Evolutionary conservation across 2,888 invertebrate genomes (phyloP), one percentile per base, ranked within the genome.

Genomic region (Cheilosia variabilis): DNA sequence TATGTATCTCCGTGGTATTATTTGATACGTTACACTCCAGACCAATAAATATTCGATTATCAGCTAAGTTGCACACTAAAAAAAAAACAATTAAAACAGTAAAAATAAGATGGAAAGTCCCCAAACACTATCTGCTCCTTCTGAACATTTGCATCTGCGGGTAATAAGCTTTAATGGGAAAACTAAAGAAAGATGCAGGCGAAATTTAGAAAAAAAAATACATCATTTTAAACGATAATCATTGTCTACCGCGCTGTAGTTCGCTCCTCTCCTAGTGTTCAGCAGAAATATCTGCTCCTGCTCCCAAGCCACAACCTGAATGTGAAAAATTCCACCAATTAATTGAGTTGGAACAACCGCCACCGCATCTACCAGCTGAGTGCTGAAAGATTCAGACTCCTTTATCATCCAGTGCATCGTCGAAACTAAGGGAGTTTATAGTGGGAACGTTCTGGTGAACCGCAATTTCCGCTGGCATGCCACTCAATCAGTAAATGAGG

Each of bases 401-500:
- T 19, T 9, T 66, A 68, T 60, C 76, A 53, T 41, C 34, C 43
- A 73, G 19, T 73, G 62, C 53, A 73, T 43, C 62, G 53, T 43
- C 62, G 41, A 41, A 73, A 73, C 27, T 60, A 43, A 4, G n/a
- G 52, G 31, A 41, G 3, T 13, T 2, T 13, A 53, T 41, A 6
- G 53, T 53, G 24, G 24, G 24, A 52, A 52, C 19, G 24, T 52
- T 24, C 52, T 52, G 73, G 55, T 37, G 53, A 62, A 68, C 68
- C 80, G n/a, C 68, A 80, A 80, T 75, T 60, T 75, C 75, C 80
- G 68, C 47, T 31, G 62, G 68, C 62, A 63, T 57, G 68, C 63
- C 76, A 81, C 75, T 75, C 80, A 80, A 75, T 80, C 68, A 68
- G 73, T 45, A 50, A 80, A 80, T 68, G 62, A 63, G 31, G 47